Evolutionary conservation across 2,113 vertebrate genomes (phyloP).

Genomic region (Esox niger): DNA sequence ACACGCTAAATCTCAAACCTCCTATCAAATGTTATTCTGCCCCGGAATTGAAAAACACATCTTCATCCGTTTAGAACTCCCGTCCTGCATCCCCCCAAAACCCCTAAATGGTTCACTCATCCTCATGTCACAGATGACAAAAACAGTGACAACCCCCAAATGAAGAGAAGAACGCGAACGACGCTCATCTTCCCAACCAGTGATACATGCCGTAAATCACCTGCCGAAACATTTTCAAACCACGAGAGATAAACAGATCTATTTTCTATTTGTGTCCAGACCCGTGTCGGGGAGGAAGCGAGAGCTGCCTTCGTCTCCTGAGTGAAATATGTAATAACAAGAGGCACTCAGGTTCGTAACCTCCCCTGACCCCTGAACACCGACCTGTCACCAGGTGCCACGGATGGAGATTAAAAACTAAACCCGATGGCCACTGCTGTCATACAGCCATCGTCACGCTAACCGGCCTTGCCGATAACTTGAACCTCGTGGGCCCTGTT

Average conservation of each 20-base stretch:
- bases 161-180: constrained; percentile 15
- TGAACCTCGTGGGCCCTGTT: too few species aligned
- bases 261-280: constrained; percentile 24
- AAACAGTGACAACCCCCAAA: constrained; percentile 33
- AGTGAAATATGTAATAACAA: constrained; percentile 30
- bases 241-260: constrained; percentile 27
- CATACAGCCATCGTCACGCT: too few species aligned
- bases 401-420: neutral
- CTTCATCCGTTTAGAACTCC: neutral
- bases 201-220: neutral
- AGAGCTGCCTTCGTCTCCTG: too few species aligned
- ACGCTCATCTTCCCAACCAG: constrained; percentile 13
- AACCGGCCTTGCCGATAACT: too few species aligned
- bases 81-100: neutral
- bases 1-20: neutral
- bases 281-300: neutral
- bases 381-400: constrained; percentile 29
- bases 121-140: neutral
- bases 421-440: neutral
- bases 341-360: constrained; percentile 33
- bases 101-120: neutral
- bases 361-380: constrained; percentile 36
- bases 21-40: neutral
- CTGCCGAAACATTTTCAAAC: constrained; percentile 20
- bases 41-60: neutral